phyloP scores from a whole-genome alignment of 30 jellyfish, hydroid and myxozoan species.

The Hydractinia echinata region DNA sequence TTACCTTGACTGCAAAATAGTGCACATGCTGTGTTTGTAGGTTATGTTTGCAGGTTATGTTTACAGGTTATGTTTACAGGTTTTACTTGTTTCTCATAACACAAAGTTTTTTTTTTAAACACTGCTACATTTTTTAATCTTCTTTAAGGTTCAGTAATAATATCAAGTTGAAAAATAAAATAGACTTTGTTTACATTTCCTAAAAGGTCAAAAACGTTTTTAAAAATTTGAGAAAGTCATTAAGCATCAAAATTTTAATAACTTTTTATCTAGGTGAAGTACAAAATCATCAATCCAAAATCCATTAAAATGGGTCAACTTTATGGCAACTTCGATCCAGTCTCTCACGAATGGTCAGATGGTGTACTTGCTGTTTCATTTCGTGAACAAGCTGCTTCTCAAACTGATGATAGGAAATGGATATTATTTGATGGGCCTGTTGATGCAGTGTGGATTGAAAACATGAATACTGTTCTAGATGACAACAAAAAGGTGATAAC shows the following conservation, averaged over 20 bases:
- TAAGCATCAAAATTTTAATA: neutral
- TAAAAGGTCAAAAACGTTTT: neutral
- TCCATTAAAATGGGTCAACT: constrained; percentile 91
- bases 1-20: too few species aligned
- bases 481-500: constrained; percentile 78
- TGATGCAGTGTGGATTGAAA: constrained; percentile 97
- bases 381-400: constrained; percentile 85
- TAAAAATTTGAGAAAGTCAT: neutral
- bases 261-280: constrained; percentile 52
- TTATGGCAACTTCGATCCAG: constrained; percentile 90
- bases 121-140: too few species aligned
- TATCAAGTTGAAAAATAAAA: too few species aligned
- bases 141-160: too few species aligned
- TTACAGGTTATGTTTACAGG: too few species aligned
- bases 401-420: constrained; percentile 88
- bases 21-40: too few species aligned
- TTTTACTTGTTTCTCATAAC: too few species aligned
- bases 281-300: constrained; percentile 90
- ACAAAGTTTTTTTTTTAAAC: too few species aligned
- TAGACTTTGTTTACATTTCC: neutral
- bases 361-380: constrained; percentile 87
- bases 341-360: constrained; percentile 98
- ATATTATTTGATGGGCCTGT: constrained; percentile 95
- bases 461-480: constrained; percentile 95
- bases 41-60: too few species aligned